These are phyloP conservation scores for Hypolimnas misippus DNA, from an alignment of 2,888 invertebrate genomes.

Conservation along the genomic window DNA sequence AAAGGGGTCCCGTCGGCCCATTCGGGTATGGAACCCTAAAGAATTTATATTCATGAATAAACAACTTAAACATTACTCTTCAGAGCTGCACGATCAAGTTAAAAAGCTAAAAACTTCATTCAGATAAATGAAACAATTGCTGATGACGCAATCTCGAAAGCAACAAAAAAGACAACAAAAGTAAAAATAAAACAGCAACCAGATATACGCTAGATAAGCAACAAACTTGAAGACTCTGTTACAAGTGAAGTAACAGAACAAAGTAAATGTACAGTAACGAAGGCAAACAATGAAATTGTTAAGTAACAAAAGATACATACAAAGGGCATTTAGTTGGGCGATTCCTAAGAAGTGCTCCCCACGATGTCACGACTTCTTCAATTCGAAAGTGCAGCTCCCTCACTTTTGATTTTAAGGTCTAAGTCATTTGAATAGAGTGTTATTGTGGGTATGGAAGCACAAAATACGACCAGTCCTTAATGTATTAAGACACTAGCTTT, in stretches of 20 bases:
- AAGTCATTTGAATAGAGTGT: constrained; percentile 13
- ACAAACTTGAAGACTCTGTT: constrained; percentile 61
- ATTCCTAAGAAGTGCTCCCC: constrained; percentile 47
- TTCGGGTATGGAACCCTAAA: too few relatives aligned
- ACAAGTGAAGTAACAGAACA: constrained; percentile 56
- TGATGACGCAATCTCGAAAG: background rate
- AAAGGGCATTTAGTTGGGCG: constrained; percentile 51
- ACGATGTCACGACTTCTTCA: constrained; percentile 38
- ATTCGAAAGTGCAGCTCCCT: constrained; percentile 35
- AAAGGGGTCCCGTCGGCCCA: too few relatives aligned
- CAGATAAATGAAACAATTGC: background rate
- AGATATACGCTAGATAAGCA: constrained; percentile 39
- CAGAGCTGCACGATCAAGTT: background rate
- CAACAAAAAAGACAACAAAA: constrained; percentile 12
- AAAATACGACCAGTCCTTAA: background rate
- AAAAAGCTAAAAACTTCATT: background rate
- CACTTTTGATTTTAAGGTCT: constrained; percentile 32
- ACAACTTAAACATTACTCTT: too few relatives aligned
- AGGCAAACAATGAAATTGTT: constrained; percentile 67
- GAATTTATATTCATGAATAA: too few relatives aligned
- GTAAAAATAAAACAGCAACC: constrained; percentile 51
- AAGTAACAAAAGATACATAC: constrained; percentile 63
- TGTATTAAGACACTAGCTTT: too few relatives aligned
- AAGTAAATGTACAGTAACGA: constrained; percentile 59
- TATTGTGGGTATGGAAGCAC: background rate